Evolutionary conservation across 2,797 vertebrate species (phyloP).

Genomic region (Urophycis tenuis): DNA sequence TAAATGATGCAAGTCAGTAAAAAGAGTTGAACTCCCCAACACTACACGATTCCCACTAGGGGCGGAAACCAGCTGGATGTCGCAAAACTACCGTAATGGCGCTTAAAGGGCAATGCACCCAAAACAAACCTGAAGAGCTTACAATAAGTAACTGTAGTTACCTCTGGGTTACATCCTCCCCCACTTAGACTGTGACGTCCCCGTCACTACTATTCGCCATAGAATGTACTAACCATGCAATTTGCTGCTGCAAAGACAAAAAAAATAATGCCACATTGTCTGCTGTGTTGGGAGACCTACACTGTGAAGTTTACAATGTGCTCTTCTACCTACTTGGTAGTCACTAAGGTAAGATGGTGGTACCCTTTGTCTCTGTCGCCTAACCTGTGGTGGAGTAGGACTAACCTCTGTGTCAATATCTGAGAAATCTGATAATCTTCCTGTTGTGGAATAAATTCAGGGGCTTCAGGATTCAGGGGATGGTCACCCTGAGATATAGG

Average conservation of each 20-base stretch:
- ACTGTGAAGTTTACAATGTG: neutral
- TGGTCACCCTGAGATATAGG: neutral
- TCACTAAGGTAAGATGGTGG: neutral
- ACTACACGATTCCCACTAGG: no score
- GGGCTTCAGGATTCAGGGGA: neutral
- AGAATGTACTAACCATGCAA: neutral
- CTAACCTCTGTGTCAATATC: neutral
- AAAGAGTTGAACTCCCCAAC: no score
- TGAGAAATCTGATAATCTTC: neutral
- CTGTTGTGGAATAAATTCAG: neutral
- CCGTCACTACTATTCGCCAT: neutral
- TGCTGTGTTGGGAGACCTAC: neutral
- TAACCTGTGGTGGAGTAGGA: neutral
- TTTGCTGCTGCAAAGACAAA: neutral
- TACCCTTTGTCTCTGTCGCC: neutral
- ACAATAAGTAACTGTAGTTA: no score
- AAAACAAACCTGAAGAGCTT: no score
- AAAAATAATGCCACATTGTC: neutral
- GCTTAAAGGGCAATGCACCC: no score
- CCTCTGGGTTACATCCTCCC: neutral
- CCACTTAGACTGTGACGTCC: slow-evolving; percentile 1
- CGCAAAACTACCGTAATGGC: no score
- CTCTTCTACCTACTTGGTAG: neutral
- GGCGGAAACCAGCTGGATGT: no score
- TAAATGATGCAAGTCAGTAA: no score